Base-by-base conservation (phyloP, 2,113 vertebrate genomes). In the Zosterops japonicus region DNA sequence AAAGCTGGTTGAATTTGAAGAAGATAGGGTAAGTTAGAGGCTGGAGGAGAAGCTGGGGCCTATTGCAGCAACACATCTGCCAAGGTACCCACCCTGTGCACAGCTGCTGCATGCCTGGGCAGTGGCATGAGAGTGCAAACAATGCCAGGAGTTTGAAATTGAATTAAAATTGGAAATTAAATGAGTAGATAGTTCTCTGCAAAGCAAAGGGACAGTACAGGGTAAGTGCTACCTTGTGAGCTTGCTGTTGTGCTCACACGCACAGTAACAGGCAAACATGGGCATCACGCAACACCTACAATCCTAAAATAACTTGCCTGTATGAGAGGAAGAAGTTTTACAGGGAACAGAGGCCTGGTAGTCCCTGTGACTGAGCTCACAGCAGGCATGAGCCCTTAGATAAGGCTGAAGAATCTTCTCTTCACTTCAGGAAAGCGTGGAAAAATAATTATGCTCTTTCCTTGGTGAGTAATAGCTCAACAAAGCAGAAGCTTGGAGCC, bases 391-490 rank as follows among this genome's bases (percentile, higher is more conserved):
- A 95, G 42, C 76, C 55, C 39, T 67, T 78, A 47, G 65, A 50
- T 68, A 88, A 88, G 41, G 57, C 14, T 92, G 89, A 83, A 83
- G 76, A 57, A 46, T 49, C 50, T 24, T 14, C 41, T 57, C 55
- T 69, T 83, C 0, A 0, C 72, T 78, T 63, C 44, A 9, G 22
- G 46, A 83, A 88, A 90, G 55, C 12, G 1, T 89, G 46, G 36
- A 80, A 90, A 59, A 92, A 83, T 57, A 80, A 92, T 94, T 49
- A 11, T 31, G 29, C 24, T 59, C 41, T 47, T 71, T 68, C 56
- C 71, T 90, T 64, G 59, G 86, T 86, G 93, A 65, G 41, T 86
- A 76, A 88, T 72, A 89, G 76, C 93, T 90, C 67, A 83, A 33
- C 27, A 60, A 59, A 80, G 64, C 75, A 72, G 57, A 25, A 80